A percentile compares a stretch with the other conserved stretches of the same genome.
phyloP scores from a whole-genome alignment of 2,113 vertebrate species.

The Tor tambroides region DNA sequence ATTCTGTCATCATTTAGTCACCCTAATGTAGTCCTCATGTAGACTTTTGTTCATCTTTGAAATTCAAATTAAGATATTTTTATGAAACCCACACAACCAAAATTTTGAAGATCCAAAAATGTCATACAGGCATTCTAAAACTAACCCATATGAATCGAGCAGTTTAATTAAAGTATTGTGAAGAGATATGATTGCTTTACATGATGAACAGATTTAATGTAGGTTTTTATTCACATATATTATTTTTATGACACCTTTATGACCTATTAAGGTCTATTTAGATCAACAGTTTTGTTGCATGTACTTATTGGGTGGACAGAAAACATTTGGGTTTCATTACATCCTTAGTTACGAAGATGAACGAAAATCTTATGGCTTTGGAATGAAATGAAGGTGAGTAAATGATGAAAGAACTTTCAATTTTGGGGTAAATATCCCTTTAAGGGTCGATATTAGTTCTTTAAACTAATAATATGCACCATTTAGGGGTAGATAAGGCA shows the following conservation, averaged over 20 bases:
- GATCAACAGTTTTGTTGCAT: background rate
- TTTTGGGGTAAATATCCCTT: background rate
- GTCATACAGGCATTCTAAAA: background rate
- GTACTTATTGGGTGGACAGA: background rate
- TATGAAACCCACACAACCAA: background rate
- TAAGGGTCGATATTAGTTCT: background rate
- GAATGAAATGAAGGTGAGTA: background rate
- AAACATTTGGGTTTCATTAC: background rate
- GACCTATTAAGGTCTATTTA: background rate
- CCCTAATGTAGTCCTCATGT: too few relatives aligned
- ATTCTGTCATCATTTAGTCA: background rate
- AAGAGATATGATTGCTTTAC: background rate
- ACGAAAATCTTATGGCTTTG: background rate
- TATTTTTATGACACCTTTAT: background rate
- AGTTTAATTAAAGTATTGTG: background rate
- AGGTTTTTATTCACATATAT: background rate
- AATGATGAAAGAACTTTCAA: background rate
- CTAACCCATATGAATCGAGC: background rate
- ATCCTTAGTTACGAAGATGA: background rate
- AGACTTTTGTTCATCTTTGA: background rate
- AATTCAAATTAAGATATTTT: background rate
- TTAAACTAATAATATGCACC: background rate
- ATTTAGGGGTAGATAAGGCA: background rate
- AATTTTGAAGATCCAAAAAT: background rate
- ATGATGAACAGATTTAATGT: background rate